Conservation (phyloP, 2,888 invertebrate species). For the Nemoura dubitans region DNA sequence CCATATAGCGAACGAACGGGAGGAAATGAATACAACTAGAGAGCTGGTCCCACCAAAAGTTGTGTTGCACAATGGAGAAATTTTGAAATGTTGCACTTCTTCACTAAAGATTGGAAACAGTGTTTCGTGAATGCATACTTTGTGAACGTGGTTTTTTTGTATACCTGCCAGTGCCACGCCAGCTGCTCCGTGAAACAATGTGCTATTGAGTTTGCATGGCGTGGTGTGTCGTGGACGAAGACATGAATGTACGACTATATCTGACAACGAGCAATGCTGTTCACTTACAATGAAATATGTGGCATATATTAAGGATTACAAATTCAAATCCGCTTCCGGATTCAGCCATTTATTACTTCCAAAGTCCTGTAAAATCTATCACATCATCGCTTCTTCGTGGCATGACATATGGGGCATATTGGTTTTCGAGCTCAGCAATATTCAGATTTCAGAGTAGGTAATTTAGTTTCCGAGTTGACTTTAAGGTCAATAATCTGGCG, state of each 20-base stretch:
- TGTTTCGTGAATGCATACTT: not conserved
- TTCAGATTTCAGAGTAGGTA: not conserved
- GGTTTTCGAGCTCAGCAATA: not conserved
- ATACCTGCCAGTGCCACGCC: too few species aligned
- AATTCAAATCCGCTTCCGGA: not conserved
- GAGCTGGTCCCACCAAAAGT: not conserved
- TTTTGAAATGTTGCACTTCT: not conserved
- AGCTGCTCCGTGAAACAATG: not conserved
- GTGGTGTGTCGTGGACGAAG: not conserved
- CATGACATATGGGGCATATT: not conserved
- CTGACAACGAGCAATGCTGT: not conserved
- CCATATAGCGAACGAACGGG: not conserved
- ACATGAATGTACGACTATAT: not conserved
- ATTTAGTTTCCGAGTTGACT: not conserved
- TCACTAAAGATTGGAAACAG: not conserved
- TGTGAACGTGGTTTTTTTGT: not conserved
- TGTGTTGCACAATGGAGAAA: slow-evolving; percentile 8
- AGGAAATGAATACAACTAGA: slow-evolving; percentile 15
- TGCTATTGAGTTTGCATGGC: not conserved
- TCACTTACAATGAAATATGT: not conserved
- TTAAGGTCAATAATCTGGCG: not conserved
- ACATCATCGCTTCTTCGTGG: not conserved
- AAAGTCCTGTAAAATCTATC: not conserved
- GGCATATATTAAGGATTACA: not conserved
- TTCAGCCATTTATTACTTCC: not conserved